These are phyloP conservation scores for Brachionus manjavacas DNA, from an alignment of 1,140 invertebrate species.

Conservation along the genomic window DNA sequence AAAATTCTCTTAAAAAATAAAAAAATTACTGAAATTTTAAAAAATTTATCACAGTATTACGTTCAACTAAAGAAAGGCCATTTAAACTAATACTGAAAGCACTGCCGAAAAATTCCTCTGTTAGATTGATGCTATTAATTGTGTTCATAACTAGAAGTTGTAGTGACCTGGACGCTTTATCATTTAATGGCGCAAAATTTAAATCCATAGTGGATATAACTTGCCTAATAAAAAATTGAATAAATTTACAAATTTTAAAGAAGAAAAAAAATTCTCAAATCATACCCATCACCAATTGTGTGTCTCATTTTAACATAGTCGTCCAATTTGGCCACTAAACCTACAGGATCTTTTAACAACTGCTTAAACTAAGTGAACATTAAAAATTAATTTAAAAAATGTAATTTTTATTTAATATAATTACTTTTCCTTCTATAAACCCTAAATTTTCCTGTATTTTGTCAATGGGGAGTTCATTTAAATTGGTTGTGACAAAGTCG, in stretches of 20 bases:
- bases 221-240: background rate
- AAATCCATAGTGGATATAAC: background rate
- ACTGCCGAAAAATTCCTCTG: background rate
- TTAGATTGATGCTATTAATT: background rate
- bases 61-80: background rate
- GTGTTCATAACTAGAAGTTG: constrained; percentile 1
- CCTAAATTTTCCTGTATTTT: background rate
- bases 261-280: background rate
- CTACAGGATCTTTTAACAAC: background rate
- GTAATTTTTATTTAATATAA: background rate
- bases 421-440: background rate
- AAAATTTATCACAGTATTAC: too few species aligned
- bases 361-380: background rate
- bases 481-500: background rate
- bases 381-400: background rate
- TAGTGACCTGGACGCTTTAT: background rate
- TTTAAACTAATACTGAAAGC: background rate
- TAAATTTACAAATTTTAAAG: too few species aligned
- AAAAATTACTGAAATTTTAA: too few species aligned
- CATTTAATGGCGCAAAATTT: background rate
- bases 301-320: background rate
- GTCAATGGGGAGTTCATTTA: background rate
- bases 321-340: background rate
- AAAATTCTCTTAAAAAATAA: background rate
- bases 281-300: background rate